A percentile compares a stretch with the other conserved stretches of the same genome.
Evolutionary conservation across 2,113 vertebrate genomes (phyloP).

Genomic region (Myrmecophaga tridactyla): DNA sequence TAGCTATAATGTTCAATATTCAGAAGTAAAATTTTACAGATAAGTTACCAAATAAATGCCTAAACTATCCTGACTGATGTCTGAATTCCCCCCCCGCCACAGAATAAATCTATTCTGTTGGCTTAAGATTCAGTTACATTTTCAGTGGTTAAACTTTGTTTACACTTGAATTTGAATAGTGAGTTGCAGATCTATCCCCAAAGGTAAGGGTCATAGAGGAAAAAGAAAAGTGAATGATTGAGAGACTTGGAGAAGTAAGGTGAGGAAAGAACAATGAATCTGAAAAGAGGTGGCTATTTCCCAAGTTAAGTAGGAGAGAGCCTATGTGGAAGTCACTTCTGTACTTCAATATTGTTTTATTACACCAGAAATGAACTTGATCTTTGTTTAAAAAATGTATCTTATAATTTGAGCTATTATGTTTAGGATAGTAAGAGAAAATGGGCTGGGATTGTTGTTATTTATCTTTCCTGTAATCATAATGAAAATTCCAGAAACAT

Average conservation of each 20-base stretch:
- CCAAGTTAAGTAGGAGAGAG: background rate
- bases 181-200: background rate
- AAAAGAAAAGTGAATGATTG: background rate
- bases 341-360: background rate
- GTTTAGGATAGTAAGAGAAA: background rate
- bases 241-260: background rate
- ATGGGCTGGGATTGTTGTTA: background rate
- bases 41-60: background rate
- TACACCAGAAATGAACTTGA: background rate
- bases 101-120: background rate
- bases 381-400: background rate
- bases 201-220: background rate
- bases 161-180: background rate
- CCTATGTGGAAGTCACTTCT: background rate
- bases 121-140: background rate
- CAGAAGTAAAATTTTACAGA: background rate
- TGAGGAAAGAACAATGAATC: background rate
- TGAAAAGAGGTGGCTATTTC: background rate
- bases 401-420: background rate
- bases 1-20: background rate
- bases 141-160: background rate
- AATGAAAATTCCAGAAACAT: background rate
- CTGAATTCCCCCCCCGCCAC: too few relatives aligned
- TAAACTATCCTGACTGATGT: background rate
- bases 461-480: background rate